Evolutionary conservation across 2,113 vertebrate genomes (phyloP).

Genomic region (Triplophysa siluroides): DNA sequence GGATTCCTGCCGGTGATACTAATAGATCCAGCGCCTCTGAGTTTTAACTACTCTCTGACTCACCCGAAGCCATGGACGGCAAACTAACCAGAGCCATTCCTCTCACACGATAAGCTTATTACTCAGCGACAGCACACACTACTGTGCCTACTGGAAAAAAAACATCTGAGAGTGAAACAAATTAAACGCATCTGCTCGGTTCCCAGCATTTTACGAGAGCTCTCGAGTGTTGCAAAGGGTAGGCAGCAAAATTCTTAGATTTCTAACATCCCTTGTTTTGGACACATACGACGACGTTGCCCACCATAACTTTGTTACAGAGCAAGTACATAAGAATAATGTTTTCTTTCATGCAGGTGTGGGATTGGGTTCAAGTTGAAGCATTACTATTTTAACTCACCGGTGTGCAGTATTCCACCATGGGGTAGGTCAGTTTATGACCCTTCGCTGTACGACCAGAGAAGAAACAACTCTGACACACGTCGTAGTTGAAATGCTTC

Average conservation of each 20-base stretch:
- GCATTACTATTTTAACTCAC: conserved; percentile 73
- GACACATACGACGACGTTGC: no score
- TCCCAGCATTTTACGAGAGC: not conserved
- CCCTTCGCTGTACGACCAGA: conserved; percentile 97
- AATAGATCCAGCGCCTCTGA: conserved; percentile 5
- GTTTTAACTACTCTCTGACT: conserved; percentile 3
- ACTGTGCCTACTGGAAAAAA: not conserved
- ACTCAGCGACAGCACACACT: not conserved
- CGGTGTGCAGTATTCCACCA: conserved; percentile 98
- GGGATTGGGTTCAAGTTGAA: not conserved
- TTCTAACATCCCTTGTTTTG: no score
- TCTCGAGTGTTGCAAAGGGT: not conserved
- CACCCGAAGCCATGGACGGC: not conserved
- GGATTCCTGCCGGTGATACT: not conserved
- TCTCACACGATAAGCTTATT: not conserved
- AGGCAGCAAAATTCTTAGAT: no score
- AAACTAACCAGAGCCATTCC: not conserved
- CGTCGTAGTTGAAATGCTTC: conserved; percentile 98
- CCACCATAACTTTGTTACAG: not conserved
- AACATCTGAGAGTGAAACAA: not conserved
- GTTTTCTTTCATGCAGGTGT: not conserved
- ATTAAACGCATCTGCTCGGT: not conserved
- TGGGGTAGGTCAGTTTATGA: conserved; percentile 96
- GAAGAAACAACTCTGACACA: conserved; percentile 99
- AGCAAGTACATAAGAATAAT: not conserved